These are phyloP conservation scores for Epinotia brunnichana DNA, from an alignment of 2,888 invertebrate species.

Conservation along the genomic window DNA sequence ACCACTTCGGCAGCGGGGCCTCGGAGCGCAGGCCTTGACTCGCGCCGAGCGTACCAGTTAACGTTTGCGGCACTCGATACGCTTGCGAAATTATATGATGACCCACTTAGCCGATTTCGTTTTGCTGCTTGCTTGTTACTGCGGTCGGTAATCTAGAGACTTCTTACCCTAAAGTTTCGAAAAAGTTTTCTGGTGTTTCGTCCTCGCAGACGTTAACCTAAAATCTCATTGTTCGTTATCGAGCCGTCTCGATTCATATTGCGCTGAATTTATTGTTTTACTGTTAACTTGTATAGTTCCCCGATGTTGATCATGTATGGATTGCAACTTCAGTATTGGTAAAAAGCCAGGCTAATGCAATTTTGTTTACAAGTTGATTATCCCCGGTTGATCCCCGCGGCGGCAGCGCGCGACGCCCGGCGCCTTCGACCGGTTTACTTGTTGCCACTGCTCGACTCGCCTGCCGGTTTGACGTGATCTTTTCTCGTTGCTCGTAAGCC, in stretches of 20 bases:
- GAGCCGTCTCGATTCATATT: constrained; percentile 1
- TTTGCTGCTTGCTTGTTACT: constrained; percentile 72
- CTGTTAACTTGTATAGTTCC: constrained; percentile 48
- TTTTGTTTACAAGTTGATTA: constrained; percentile 81
- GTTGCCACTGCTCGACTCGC: constrained; percentile 74
- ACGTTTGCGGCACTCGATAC: constrained; percentile 81
- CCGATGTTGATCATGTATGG: constrained; percentile 49
- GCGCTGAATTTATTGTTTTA: not conserved
- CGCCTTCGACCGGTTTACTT: constrained; percentile 81
- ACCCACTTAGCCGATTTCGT: constrained; percentile 80
- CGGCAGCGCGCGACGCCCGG: constrained; percentile 61
- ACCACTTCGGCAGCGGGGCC: constrained; percentile 59
- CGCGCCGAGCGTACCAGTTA: constrained; percentile 76
- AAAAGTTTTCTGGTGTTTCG: constrained; percentile 50
- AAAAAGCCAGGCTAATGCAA: constrained; percentile 71
- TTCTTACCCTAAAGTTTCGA: constrained; percentile 71
- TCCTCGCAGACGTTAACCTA: not conserved
- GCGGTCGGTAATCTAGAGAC: constrained; percentile 62
- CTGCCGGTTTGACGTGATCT: constrained; percentile 81
- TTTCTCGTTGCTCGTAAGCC: constrained; percentile 75
- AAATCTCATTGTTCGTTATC: not conserved
- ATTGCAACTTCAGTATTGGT: constrained; percentile 49
- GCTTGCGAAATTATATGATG: constrained; percentile 82
- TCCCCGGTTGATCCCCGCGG: constrained; percentile 60
- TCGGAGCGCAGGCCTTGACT: constrained; percentile 74